phyloP scores from a whole-genome alignment of 2,113 vertebrate genomes.

The Etia nguti region DNA sequence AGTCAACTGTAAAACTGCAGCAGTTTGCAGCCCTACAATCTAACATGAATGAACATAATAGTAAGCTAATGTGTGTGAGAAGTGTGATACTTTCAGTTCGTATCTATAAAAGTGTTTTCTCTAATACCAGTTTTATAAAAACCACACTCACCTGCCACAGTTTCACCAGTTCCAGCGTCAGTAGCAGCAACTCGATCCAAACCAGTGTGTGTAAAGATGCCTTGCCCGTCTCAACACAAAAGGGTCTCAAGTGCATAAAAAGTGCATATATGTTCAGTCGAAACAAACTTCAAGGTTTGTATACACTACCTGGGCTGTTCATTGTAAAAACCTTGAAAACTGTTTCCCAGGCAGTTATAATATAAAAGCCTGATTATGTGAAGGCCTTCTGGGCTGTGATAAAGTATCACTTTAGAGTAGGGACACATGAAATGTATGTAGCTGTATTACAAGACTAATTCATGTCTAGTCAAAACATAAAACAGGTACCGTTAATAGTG shows the following conservation, averaged over 20 bases:
- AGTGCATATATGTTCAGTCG: neutral
- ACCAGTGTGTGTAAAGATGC: neutral
- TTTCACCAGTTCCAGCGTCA: neutral
- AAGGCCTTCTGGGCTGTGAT: neutral
- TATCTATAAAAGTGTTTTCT: neutral
- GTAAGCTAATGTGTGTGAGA: neutral
- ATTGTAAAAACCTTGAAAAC: neutral
- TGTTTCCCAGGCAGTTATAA: neutral
- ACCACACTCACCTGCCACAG: neutral
- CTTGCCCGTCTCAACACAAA: neutral
- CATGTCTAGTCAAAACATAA: neutral
- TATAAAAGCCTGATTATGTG: neutral
- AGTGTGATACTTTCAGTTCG: neutral
- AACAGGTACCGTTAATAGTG: neutral
- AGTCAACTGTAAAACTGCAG: neutral
- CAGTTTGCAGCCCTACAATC: neutral
- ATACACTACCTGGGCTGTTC: neutral
- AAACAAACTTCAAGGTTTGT: neutral
- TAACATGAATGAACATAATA: neutral
- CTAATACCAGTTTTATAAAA: neutral
- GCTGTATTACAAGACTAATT: neutral
- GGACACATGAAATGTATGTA: neutral
- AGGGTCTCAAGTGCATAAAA: neutral
- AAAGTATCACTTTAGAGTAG: neutral
- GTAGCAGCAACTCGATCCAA: neutral